Evolutionary conservation across 2,113 vertebrate genomes (phyloP).

Genomic region (Rhinolophus ferrumequinum): DNA sequence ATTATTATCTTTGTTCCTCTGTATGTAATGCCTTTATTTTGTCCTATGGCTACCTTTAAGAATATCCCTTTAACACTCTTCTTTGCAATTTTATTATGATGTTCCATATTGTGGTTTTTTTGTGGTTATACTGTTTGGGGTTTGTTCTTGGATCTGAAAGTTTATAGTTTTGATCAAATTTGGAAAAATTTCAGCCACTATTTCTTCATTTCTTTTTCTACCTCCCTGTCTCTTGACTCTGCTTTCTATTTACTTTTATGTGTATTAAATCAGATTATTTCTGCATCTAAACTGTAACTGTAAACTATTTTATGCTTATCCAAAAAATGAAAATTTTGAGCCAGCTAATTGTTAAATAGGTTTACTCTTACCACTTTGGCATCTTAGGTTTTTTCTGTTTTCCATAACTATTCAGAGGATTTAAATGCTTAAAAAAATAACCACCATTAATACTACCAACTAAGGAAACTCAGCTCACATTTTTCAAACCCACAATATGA

Average conservation of each 20-base stretch:
- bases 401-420: background rate
- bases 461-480: background rate
- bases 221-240: background rate
- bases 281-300: background rate
- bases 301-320: background rate
- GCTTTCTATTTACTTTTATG: background rate
- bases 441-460: background rate
- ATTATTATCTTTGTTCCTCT: background rate
- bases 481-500: background rate
- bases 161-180: slow-evolving; percentile 9
- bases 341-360: background rate
- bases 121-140: background rate
- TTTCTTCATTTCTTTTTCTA: slow-evolving; percentile 31
- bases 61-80: background rate
- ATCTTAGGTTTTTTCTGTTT: background rate
- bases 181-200: background rate
- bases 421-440: slow-evolving; percentile 34
- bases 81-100: background rate
- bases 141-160: background rate
- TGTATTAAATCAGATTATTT: background rate
- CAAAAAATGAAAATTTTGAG: background rate
- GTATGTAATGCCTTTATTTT: background rate
- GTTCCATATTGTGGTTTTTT: background rate
- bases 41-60: background rate
- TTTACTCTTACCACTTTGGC: background rate